Evolutionary conservation across 1,140 invertebrate species (phyloP).

Genomic region (Pseudomyrmex flavicornis): DNA sequence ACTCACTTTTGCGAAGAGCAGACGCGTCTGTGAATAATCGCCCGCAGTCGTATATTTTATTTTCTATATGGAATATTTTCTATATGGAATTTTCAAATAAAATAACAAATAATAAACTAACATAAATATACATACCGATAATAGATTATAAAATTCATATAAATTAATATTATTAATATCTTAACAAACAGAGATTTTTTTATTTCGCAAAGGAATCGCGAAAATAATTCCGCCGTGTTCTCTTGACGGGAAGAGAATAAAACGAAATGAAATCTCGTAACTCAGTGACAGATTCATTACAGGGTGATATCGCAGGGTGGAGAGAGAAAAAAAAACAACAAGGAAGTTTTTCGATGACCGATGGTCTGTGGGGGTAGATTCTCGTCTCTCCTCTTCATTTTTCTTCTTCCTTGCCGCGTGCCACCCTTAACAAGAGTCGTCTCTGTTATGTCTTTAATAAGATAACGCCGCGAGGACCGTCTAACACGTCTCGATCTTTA

Average conservation of each 20-base stretch:
- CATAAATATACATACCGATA: too few relatives aligned
- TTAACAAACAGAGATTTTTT: neutral
- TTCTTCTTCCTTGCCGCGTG: constrained; percentile 72
- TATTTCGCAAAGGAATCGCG: constrained; percentile 25
- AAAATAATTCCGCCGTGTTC: constrained; percentile 54
- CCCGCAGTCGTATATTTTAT: too few relatives aligned
- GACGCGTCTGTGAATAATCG: neutral
- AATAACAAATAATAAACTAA: too few relatives aligned
- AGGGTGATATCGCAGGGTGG: constrained; percentile 56
- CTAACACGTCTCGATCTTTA: constrained; percentile 16
- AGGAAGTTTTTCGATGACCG: constrained; percentile 76
- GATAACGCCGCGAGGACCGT: constrained; percentile 69
- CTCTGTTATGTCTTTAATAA: constrained; percentile 68
- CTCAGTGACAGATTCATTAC: constrained; percentile 73
- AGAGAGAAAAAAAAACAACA: constrained; percentile 47
- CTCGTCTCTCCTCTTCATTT: constrained; percentile 79
- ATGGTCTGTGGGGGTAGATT: constrained; percentile 81
- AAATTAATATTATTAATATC: too few relatives aligned
- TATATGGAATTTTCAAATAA: too few relatives aligned
- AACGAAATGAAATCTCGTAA: constrained; percentile 70
- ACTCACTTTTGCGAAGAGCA: neutral
- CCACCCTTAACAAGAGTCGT: constrained; percentile 33
- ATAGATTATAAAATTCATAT: too few relatives aligned
- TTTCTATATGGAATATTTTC: too few relatives aligned
- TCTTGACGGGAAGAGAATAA: neutral